A percentile compares a stretch with the other conserved stretches of the same genome.
Conservation (phyloP, 1,140 invertebrate genomes). For the Drosophila repletoides region DNA sequence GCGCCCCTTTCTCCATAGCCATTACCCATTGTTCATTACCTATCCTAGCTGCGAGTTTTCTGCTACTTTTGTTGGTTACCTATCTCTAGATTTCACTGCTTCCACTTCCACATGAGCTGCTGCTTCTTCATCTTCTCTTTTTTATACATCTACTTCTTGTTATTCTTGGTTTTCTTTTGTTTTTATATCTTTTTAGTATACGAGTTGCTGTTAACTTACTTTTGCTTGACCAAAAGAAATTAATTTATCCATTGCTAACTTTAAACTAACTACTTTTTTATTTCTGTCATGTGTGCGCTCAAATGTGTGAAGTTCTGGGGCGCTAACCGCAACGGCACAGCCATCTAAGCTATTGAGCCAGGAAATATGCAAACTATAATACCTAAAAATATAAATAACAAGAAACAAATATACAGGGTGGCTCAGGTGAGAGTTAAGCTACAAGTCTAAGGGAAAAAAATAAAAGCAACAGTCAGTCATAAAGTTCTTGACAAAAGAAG, state of each 20-base stretch:
- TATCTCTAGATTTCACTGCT: conserved; percentile 3
- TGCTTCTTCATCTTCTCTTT: conserved; percentile 20
- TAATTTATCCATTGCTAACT: conserved; percentile 45
- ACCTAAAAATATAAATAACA: conserved; percentile 12
- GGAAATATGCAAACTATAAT: conserved; percentile 4
- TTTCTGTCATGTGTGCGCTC: conserved; percentile 44
- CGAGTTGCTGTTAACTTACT: conserved; percentile 52
- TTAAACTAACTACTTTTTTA: conserved; percentile 23
- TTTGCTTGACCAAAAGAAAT: conserved; percentile 45
- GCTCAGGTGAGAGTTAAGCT: conserved; percentile 14
- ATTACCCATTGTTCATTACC: not conserved
- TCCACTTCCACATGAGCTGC: conserved; percentile 34
- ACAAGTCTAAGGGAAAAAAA: not conserved
- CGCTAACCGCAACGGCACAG: conserved; percentile 53
- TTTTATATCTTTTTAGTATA: conserved; percentile 22
- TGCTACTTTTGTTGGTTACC: conserved; percentile 32
- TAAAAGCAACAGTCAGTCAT: too few species aligned
- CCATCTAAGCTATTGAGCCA: conserved; percentile 33
- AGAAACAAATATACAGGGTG: conserved; percentile 26
- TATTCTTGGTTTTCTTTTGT: too few species aligned
- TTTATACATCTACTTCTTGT: conserved; percentile 16
- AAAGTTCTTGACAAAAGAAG: too few species aligned
- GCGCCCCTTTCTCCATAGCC: not conserved
- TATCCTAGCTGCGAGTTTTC: conserved; percentile 23
- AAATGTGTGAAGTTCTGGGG: conserved; percentile 76